A percentile compares a stretch with the other conserved stretches of the same genome.
Conservation (phyloP, 2,113 vertebrate genomes). For the Myxocyprinus asiaticus region DNA sequence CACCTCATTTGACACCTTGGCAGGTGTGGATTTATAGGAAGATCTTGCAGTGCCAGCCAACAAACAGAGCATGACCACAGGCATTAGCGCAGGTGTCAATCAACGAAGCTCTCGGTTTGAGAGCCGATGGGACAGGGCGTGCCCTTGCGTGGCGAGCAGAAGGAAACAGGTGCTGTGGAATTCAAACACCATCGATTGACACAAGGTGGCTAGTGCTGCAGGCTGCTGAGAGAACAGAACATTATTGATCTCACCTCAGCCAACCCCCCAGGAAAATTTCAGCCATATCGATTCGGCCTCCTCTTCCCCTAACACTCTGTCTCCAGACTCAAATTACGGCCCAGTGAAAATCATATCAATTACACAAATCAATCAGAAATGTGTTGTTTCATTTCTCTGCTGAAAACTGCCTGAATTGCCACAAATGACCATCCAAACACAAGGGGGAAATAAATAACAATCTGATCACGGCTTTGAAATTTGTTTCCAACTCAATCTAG, state of each 20-base stretch:
- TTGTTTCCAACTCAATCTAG: too few relatives aligned
- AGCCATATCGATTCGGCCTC: constrained; percentile 47
- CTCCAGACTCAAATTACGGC: constrained; percentile 61
- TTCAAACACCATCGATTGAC: constrained; percentile 54
- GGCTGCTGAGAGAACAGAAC: background rate
- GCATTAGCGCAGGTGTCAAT: background rate
- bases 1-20: background rate
- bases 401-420: constrained; percentile 34
- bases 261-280: constrained; percentile 47
- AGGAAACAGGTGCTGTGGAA: constrained; percentile 50
- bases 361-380: constrained; percentile 72
- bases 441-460: background rate
- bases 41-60: background rate
- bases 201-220: constrained; percentile 31
- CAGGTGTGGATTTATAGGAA: background rate
- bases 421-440: constrained; percentile 32
- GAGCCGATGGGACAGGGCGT: background rate
- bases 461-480: too few relatives aligned
- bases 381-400: constrained; percentile 64
- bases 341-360: constrained; percentile 68
- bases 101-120: too few relatives aligned
- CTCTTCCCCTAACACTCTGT: constrained; percentile 44
- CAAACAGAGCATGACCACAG: background rate
- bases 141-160: constrained; percentile 38
- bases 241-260: constrained; percentile 52